phyloP scores from a whole-genome alignment of 1,140 invertebrate species.

The Vanessa atalanta region DNA sequence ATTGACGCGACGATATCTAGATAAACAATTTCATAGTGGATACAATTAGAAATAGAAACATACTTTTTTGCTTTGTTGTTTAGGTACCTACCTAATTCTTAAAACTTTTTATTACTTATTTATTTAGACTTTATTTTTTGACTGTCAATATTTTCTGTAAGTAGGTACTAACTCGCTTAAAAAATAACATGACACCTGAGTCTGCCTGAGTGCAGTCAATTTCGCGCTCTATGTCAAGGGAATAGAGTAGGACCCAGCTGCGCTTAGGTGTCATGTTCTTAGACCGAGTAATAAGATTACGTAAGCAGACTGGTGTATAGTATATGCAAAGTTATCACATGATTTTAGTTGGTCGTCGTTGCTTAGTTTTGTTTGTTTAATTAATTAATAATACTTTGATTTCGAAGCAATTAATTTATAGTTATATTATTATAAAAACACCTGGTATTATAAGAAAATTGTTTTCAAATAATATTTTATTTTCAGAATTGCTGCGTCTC shows the following conservation, averaged over 20 bases:
- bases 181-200: no score
- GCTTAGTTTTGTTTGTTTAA: slow-evolving; percentile 1
- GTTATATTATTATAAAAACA: slow-evolving; percentile 1
- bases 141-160: no score
- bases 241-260: not conserved
- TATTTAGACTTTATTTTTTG: no score
- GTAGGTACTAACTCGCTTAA: no score
- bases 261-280: slow-evolving; percentile 3
- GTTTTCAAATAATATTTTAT: not conserved
- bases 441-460: slow-evolving; percentile 6
- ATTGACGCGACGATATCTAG: not conserved
- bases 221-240: no score
- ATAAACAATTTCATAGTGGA: slow-evolving; percentile 3
- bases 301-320: not conserved
- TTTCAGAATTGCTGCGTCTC: slow-evolving; percentile 3
- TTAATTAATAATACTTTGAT: slow-evolving; percentile 1
- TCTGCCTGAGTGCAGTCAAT: no score
- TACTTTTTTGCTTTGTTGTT: not conserved
- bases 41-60: slow-evolving; percentile 4
- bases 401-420: slow-evolving; percentile 1
- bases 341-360: slow-evolving; percentile 5
- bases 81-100: slow-evolving; percentile 5
- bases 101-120: no score
- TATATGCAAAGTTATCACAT: slow-evolving; percentile 4
- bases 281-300: not conserved